Evolutionary conservation across 1,140 invertebrate genomes (phyloP), one percentile per base, ranked within the genome.

Genomic region (Drosophila arizonae): DNA sequence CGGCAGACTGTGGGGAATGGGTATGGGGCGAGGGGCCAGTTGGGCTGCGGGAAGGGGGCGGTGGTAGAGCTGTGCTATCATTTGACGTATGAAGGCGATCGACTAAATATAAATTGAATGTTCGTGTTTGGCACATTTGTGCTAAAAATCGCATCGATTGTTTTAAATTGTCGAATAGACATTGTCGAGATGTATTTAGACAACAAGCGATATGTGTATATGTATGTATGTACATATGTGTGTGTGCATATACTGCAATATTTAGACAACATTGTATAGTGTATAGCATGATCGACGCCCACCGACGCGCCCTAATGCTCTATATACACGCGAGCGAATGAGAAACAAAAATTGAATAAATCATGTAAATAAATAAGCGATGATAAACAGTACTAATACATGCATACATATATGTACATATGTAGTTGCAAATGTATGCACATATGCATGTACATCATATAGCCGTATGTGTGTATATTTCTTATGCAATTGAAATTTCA

Each of bases 121-220:
- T 77, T 86, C 81, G 81, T 86, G 81, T 78, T 81, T 86, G 81
- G 79, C 81, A 86, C 81, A 87, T 81, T 81, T 87, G 78, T 76
- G 81, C 78, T 69, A 86, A 84, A 86, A 86, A 81, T 86, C 82
- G 76, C 82, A 81, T 86, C 82, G 80, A 86, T 86, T 86, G 81
- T 75, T 87, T 85, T 81, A 78, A 81, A 87, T 79, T 87, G 75
- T 78, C 62, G 67, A 70, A 80, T 77, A 74, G 57, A 51, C 52
- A 65, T 50, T 52, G 57, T 50, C 57, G 62, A 60, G 74, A 76
- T 76, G 57, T 76, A 73, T 76, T 63, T 72, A 64, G 45, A 61
- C 61, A 61, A 67, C 64, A n/a, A 11, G 36, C 55, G 43, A 69
- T 75, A 69, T 41, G 51, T 39, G 45, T 13, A 63, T 5, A 43